Conservation (phyloP, 2,797 vertebrate genomes). For the Rhinogobio ventralis region DNA sequence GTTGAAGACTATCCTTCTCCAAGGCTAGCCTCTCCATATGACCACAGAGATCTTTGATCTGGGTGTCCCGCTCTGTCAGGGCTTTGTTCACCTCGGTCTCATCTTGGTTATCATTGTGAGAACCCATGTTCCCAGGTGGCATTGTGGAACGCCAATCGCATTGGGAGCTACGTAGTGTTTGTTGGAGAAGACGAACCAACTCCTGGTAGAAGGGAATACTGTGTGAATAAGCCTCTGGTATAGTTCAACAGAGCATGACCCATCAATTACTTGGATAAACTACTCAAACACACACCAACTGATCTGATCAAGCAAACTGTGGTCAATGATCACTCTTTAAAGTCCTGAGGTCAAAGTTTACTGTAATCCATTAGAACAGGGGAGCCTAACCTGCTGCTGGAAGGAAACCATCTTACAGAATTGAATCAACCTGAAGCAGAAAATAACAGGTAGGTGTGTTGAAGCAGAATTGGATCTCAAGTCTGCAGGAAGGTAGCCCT, state of each 20-base stretch:
- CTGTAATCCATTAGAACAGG: neutral
- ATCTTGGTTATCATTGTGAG: neutral
- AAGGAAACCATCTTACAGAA: neutral
- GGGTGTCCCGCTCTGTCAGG: conserved; percentile 85
- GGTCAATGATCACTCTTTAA: conserved; percentile 1
- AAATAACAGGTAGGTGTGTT: neutral
- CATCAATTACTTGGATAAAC: neutral
- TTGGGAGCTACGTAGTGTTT: conserved; percentile 92
- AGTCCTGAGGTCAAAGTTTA: conserved; percentile 18
- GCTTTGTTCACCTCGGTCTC: conserved; percentile 59
- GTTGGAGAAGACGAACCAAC: conserved; percentile 93
- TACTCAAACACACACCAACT: neutral
- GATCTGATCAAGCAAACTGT: neutral
- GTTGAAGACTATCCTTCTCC: conserved; percentile 89
- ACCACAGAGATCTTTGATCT: conserved; percentile 85
- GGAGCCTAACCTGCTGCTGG: neutral
- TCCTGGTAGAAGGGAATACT: conserved; percentile 77
- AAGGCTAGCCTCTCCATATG: conserved; percentile 88
- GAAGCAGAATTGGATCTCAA: neutral
- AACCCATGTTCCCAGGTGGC: conserved; percentile 54
- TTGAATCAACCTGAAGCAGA: neutral
- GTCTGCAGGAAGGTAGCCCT: neutral
- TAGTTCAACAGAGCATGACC: neutral
- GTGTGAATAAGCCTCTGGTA: neutral
- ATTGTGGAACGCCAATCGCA: conserved; percentile 79